Percentiles rank a stretch among this genome's conserved stretches.
Conservation (phyloP, 2,113 vertebrate genomes). For the Urocynchramus pylzowi region DNA sequence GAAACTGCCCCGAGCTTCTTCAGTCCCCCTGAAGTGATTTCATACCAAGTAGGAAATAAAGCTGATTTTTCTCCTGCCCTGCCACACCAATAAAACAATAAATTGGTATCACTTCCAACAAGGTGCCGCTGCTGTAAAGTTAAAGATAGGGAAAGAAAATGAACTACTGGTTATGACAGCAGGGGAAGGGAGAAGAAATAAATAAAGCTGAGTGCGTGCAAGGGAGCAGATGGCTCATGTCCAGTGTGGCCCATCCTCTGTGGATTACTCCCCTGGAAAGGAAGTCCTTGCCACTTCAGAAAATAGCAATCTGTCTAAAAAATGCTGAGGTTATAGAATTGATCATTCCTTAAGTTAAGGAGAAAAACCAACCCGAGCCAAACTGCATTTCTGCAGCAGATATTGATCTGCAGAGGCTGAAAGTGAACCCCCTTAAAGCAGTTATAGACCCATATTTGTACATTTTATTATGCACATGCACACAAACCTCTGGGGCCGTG, state of each 20-base stretch:
- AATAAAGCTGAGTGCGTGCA: neutral
- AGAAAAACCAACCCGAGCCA: neutral
- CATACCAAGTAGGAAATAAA: neutral
- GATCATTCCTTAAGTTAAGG: neutral
- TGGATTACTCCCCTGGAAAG: neutral
- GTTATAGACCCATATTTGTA: neutral
- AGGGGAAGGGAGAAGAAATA: neutral
- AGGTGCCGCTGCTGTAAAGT: neutral
- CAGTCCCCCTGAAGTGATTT: neutral
- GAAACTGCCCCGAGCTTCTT: rapidly evolving
- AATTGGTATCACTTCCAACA: neutral
- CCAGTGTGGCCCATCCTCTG: neutral
- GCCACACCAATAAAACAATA: slow-evolving; percentile 19
- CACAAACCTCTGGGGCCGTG: neutral
- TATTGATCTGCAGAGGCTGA: neutral
- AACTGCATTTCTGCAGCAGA: neutral
- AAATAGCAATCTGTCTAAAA: neutral
- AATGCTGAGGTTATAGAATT: neutral
- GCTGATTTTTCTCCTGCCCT: neutral
- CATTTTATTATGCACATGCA: neutral
- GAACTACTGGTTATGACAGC: slow-evolving; percentile 49
- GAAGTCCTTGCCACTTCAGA: neutral
- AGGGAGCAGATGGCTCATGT: slow-evolving; percentile 13
- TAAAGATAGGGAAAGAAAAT: neutral
- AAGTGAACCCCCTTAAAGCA: neutral